Evolutionary conservation across 2,888 invertebrate species (phyloP).

Genomic region (Lepidochitona cinerea): DNA sequence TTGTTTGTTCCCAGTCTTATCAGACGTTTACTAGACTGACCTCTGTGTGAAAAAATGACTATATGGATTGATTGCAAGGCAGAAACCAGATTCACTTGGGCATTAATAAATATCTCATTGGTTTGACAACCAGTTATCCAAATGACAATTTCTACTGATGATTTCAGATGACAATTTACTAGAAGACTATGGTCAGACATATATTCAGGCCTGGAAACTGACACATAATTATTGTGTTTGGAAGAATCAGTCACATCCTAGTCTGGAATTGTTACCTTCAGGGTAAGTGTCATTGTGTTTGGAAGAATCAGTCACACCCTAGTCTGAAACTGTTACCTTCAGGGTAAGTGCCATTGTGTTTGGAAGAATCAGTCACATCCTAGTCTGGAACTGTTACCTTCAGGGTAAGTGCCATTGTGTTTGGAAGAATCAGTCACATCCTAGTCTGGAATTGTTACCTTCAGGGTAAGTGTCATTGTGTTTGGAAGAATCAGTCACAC

Average conservation of each 20-base stretch:
- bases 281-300: conserved; percentile 71
- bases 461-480: not conserved
- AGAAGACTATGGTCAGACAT: conserved; percentile 90
- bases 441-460: not conserved
- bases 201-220: conserved; percentile 86
- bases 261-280: conserved; percentile 78
- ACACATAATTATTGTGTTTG: conserved; percentile 93
- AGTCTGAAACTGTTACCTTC: not conserved
- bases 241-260: conserved; percentile 77
- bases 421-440: not conserved
- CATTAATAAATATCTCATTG: too few relatives aligned
- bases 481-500: not conserved
- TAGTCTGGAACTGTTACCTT: not conserved
- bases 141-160: too few relatives aligned
- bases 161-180: conserved; percentile 62
- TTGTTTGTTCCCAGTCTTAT: too few relatives aligned
- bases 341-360: not conserved
- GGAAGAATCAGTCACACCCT: not conserved
- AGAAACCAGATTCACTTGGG: too few relatives aligned
- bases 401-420: not conserved
- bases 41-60: too few relatives aligned
- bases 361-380: not conserved
- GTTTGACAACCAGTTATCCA: too few relatives aligned
- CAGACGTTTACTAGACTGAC: too few relatives aligned
- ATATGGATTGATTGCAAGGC: too few relatives aligned